Base-by-base conservation (phyloP, 2,797 vertebrate genomes). In the Gallinago stenura region DNA sequence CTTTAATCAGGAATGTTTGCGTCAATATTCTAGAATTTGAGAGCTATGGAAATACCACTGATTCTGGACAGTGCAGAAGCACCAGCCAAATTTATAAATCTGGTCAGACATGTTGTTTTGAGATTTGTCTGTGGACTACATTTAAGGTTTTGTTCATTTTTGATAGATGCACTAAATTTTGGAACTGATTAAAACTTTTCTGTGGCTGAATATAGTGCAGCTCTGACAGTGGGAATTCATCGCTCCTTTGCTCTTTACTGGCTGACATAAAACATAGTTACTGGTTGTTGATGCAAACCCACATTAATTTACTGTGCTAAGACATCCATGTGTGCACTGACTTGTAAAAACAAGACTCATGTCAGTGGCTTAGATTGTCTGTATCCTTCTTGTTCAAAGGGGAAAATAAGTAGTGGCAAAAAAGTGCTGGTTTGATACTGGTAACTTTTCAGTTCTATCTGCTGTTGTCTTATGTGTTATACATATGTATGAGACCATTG, bases 301-400 rank as follows among this genome's bases (percentile, higher is more conserved):
- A 77, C 46, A 33, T 91, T 89, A 93, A 89, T 94, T 93, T 95
- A 83, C 73, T 82, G 65, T 83, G 43, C 88, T 84, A 57, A 89
- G 56, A 70, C 4, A 14, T 82, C 45, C 76, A 61, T 56, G 92
- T 93, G 69, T 70, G 60, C 75, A 89, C 79, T 72, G 88, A 83
- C 69, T 93, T 76, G 85, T 88, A 53, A 66, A 41, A 90, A 48
- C 22, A 41, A 68, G n/a, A 57, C 79, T 79, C 54, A 10, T 57
- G 57, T 69, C 41, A 50, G 43, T 75, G 64, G 43, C 83, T 84
- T 88, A 26, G 22, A 21, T 57, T 53, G 73, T 48, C 48, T 86
- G 62, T 90, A 65, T 54, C 37, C 73, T 90, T 37, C 18, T 35
- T 88, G 28, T 68, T 68, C 69, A 18, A 82, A 19, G 16, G 14